These are phyloP conservation scores for Chloebia gouldiae DNA, from an alignment of 2,113 vertebrate genomes.

Conservation along the genomic window DNA sequence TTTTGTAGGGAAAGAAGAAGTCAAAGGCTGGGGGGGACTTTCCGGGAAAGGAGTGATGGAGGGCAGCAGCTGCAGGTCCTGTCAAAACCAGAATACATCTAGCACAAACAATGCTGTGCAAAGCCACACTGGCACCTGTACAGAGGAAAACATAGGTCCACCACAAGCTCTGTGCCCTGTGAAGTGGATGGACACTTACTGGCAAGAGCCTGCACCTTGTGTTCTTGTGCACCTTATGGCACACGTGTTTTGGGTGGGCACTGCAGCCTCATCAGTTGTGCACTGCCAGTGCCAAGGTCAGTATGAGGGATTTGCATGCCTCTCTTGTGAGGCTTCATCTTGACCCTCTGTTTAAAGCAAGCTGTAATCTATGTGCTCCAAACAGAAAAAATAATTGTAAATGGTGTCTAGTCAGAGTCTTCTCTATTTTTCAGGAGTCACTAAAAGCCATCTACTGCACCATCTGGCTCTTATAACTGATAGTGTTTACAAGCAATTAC, in stretches of 20 bases:
- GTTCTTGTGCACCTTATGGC: background rate
- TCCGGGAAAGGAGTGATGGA: slow-evolving; percentile 41
- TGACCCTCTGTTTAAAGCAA: background rate
- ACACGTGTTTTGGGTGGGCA: rapidly evolving
- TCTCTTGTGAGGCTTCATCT: background rate
- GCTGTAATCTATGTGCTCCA: background rate
- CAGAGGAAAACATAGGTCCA: background rate
- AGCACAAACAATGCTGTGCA: background rate
- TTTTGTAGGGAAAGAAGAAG: slow-evolving; percentile 67
- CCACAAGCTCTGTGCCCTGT: rapidly evolving
- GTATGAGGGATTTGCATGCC: background rate
- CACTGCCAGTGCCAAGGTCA: background rate
- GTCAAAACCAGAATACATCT: slow-evolving; percentile 70
- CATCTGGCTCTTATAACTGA: background rate
- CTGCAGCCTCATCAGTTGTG: background rate
- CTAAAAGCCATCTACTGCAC: background rate
- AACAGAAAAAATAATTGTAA: background rate
- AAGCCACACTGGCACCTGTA: background rate
- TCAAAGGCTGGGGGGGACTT: slow-evolving; percentile 41
- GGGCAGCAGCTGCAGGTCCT: slow-evolving; percentile 70
- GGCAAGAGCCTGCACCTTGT: background rate
- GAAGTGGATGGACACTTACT: background rate
- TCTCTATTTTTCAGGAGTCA: background rate
- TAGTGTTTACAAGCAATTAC: background rate
- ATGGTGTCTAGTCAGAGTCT: background rate